phyloP scores from a whole-genome alignment of 2,797 vertebrate species.

The Scarus forsteni region DNA sequence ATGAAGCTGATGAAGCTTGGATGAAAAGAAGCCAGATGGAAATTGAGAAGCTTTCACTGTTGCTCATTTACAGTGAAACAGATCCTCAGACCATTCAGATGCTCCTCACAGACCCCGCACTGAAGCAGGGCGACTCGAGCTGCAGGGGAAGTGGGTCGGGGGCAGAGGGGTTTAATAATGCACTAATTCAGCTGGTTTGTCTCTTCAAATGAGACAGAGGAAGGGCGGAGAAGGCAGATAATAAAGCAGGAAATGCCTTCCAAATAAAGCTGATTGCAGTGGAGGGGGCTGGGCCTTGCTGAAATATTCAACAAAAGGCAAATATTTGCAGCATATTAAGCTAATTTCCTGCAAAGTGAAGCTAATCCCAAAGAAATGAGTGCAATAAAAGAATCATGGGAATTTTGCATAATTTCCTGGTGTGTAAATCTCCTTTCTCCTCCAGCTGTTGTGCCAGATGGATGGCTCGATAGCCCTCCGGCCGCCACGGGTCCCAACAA shows the following conservation, averaged over 20 bases:
- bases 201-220: slow-evolving; percentile 38
- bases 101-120: slow-evolving; percentile 33
- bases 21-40: slow-evolving; percentile 40
- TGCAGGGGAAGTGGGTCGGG: slow-evolving; percentile 56
- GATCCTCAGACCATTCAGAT: slow-evolving; percentile 37
- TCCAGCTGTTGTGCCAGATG: slow-evolving; percentile 86
- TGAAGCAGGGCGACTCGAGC: slow-evolving; percentile 45
- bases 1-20: slow-evolving; percentile 3
- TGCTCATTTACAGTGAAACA: slow-evolving; percentile 58
- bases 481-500: slow-evolving; percentile 60
- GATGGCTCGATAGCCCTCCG: slow-evolving; percentile 67
- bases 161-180: slow-evolving; percentile 58
- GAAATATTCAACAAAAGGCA: slow-evolving; percentile 50
- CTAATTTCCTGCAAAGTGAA: slow-evolving; percentile 46
- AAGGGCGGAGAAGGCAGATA: slow-evolving; percentile 43
- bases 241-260: slow-evolving; percentile 58
- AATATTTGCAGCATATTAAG: slow-evolving; percentile 36
- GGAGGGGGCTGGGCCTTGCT: slow-evolving; percentile 1
- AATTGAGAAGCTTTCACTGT: slow-evolving; percentile 59
- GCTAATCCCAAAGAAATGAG: slow-evolving; percentile 51
- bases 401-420: slow-evolving; percentile 52
- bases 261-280: slow-evolving; percentile 50
- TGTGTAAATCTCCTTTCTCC: slow-evolving; percentile 35
- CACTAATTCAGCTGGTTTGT: slow-evolving; percentile 63
- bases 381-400: slow-evolving; percentile 55